These are phyloP conservation scores for Ophioninae sp. DNA, from an alignment of 2,888 invertebrate species.

Conservation along the genomic window DNA sequence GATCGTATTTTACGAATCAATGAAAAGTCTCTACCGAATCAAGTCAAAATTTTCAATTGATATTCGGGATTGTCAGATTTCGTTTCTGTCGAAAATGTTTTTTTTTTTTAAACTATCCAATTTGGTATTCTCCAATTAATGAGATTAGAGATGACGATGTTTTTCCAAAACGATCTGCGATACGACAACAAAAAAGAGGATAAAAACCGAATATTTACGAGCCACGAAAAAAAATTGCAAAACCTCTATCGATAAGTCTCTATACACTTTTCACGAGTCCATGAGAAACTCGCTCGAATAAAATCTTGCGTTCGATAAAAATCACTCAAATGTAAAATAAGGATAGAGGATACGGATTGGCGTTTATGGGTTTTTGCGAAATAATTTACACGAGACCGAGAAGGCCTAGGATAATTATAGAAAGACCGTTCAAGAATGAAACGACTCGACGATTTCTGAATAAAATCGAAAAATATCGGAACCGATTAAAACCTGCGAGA, in stretches of 20 bases:
- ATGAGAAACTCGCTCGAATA: background rate
- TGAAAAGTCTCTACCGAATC: slow-evolving; percentile 34
- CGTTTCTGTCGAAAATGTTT: background rate
- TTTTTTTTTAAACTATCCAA: background rate
- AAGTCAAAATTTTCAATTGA: background rate
- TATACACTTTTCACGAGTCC: background rate
- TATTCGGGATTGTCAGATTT: slow-evolving; percentile 5
- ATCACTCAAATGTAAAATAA: background rate
- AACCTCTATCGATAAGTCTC: background rate
- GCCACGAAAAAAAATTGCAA: background rate
- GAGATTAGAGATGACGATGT: background rate
- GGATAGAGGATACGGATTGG: background rate
- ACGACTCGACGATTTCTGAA: background rate
- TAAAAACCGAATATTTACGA: background rate
- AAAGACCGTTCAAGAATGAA: background rate
- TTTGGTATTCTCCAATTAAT: background rate
- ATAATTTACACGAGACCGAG: background rate
- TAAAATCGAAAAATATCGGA: slow-evolving; percentile 6
- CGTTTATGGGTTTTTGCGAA: slow-evolving; percentile 5
- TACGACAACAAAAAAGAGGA: background rate
- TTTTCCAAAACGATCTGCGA: background rate
- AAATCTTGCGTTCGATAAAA: background rate
- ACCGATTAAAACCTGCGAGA: background rate
- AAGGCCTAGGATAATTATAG: slow-evolving; percentile 7
- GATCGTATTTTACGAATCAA: slow-evolving; percentile 10